Base-by-base conservation (phyloP, 2,888 invertebrate species). In the Heliconius hortense region DNA sequence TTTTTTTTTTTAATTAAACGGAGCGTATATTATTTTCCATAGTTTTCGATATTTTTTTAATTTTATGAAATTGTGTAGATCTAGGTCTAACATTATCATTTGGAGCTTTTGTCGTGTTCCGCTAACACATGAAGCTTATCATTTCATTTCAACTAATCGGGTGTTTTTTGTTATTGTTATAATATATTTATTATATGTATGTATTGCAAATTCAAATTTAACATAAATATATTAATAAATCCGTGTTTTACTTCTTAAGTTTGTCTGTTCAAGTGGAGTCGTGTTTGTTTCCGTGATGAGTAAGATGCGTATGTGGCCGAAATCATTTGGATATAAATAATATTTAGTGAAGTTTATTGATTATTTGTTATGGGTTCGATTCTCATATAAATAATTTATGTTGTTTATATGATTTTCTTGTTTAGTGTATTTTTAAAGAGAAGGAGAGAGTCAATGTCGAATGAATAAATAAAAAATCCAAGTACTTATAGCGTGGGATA, bases 91-190 rank as follows among this genome's bases (percentile, higher is more conserved):
- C 78, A 78, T 78, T 79, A 79, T 81, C 81, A 80, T 81, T 81
- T 78, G 79, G 76, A 80, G 90, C 90, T 89, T 89, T 81, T 88
- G 87, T 90, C 87, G 86, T 89, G 88, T 88, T 86, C 83, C 82
- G 90, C 91, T 90, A 89, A 89, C 87, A 91, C 87, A 88, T 86
- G 84, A 84, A 80, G 89, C 90, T 89, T 82, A 84, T 88, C 86
- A 90, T 88, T 82, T 84, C 84, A 87, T 87, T 82, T 80, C 80
- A 81, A 81, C 77, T 82, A 79, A 83, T 81, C 79, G 79, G 79
- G 79, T 80, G 79, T 79, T 75, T 80, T 72, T 81, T 72, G 76
- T 64, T 56, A 43, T 70, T 81, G 74, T 18, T 48, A 21, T 18
- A 21, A 48, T 75, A 76, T 70, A 73, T 72, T 78, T 72, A 73